Evolutionary conservation across 2,113 vertebrate genomes (phyloP).

Genomic region (Eulemur rufifrons): DNA sequence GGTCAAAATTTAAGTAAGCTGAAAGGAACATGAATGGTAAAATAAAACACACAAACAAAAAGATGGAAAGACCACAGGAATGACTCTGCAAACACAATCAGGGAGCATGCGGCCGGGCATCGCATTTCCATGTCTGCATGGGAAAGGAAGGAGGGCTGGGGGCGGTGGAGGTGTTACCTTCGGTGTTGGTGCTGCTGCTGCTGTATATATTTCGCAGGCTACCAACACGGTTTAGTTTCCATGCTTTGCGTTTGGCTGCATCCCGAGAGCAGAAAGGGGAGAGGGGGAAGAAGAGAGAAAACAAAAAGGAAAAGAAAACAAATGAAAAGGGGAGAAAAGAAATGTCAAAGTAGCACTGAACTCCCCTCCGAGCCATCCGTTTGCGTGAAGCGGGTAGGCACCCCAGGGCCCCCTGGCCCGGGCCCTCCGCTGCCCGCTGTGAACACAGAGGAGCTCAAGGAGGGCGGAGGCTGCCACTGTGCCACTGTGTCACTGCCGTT

Average conservation of each 20-base stretch:
- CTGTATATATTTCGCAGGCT: constrained; percentile 96
- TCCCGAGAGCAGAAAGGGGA: constrained; percentile 90
- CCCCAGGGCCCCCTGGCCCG: accelerated
- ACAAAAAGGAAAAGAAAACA: constrained; percentile 75
- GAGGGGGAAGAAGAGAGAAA: constrained; percentile 68
- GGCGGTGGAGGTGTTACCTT: constrained; percentile 88
- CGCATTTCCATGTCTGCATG: constrained; percentile 28
- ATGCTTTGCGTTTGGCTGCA: constrained; percentile 95
- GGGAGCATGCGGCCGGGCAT: constrained; percentile 81
- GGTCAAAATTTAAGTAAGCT: constrained; percentile 89
- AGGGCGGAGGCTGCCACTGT: accelerated
- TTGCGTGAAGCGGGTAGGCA: not conserved
- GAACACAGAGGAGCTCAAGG: not conserved
- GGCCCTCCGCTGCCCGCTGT: not conserved
- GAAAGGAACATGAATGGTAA: constrained; percentile 86
- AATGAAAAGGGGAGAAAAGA: constrained; percentile 82
- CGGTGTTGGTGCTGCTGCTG: constrained; percentile 91
- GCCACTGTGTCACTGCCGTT: accelerated
- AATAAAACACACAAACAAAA: constrained; percentile 79
- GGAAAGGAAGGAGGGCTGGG: not conserved
- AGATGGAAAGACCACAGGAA: constrained; percentile 79
- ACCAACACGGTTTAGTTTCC: constrained; percentile 96
- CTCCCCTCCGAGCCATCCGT: constrained; percentile 66
- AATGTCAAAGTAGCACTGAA: constrained; percentile 82
- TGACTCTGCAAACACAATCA: constrained; percentile 76